Evolutionary conservation across 1,140 invertebrate genomes (phyloP).

Genomic region (Plutomurus gul): DNA sequence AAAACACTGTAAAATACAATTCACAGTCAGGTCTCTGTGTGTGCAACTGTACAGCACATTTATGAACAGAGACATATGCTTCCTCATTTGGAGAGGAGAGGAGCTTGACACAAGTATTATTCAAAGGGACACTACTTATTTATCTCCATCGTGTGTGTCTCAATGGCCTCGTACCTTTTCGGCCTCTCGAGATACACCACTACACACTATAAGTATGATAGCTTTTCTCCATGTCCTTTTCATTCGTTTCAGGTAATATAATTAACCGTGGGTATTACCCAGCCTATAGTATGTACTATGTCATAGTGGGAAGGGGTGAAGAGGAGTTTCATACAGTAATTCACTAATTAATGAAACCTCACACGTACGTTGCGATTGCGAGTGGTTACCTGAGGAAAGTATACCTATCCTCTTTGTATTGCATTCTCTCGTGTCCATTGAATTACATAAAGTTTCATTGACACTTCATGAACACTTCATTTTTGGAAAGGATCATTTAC

Average conservation of each 20-base stretch:
- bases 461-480: no score
- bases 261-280: not conserved
- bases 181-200: no score
- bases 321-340: not conserved
- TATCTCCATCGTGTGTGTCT: constrained; percentile 5
- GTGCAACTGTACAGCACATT: not conserved
- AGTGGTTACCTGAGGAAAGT: no score
- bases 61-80: constrained; percentile 18
- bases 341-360: no score
- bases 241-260: constrained; percentile 5
- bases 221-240: not conserved
- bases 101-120: constrained; percentile 24
- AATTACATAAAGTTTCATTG: no score
- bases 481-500: no score
- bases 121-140: constrained; percentile 27
- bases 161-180: not conserved
- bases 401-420: no score
- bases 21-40: not conserved
- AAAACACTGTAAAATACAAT: no score
- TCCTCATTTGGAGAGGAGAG: not conserved
- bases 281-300: not conserved
- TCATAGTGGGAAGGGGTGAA: not conserved
- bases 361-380: no score
- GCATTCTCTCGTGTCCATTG: no score
- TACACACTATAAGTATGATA: not conserved